Evolutionary conservation across 1,140 invertebrate species (phyloP), one percentile per base, ranked within the genome.

Genomic region (Drosophila suzukii): DNA sequence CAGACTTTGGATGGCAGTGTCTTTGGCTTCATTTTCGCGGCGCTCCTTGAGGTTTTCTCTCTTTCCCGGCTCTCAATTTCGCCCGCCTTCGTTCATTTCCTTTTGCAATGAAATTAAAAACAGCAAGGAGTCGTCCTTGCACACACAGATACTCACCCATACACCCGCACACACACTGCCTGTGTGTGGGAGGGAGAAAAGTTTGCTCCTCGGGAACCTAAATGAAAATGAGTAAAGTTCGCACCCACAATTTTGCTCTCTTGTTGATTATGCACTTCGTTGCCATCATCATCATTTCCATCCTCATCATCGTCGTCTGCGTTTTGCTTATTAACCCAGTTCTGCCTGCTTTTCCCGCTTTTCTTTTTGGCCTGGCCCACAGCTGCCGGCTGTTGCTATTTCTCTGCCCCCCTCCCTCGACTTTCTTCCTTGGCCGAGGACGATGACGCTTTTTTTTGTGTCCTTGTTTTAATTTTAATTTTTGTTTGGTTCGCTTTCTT

Each of bases 381-480:
- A 82, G 79, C 79, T 82, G 76, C 76, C 72, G 82, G 82, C 66
- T 66, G 58, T 72, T 61, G 53, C 51, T 70, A 34, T 62, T 43
- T 38, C 39, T 27, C 12, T 59, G 27, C 27, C 27, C 32, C 32
- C 32, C 43, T 47, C 38, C 56, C 36, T 39, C 30, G 20, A 20
- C 27, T 27, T 27, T 27, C 4, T 54, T 44, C 39, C 32, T 60
- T 15, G 27, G 36, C 17, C 72, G 78, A 61, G 67, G 51, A 57
- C 36, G 41, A 56, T 32, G 67, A 56, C 34, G 68, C 36, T 58
- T 71, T 65, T 44, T 86, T 85, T 75, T 83, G 70, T 84, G 78
- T 90, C 78, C 85, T 90, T 90, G 85, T 90, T 90, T 90, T 90
- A 90, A 90, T 90, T 90, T 90, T 90, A 90, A 90, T 90, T 90